Evolutionary conservation across 2,888 invertebrate genomes (phyloP), one percentile per base, ranked within the genome.

Genomic region (Brachyptera risi): DNA sequence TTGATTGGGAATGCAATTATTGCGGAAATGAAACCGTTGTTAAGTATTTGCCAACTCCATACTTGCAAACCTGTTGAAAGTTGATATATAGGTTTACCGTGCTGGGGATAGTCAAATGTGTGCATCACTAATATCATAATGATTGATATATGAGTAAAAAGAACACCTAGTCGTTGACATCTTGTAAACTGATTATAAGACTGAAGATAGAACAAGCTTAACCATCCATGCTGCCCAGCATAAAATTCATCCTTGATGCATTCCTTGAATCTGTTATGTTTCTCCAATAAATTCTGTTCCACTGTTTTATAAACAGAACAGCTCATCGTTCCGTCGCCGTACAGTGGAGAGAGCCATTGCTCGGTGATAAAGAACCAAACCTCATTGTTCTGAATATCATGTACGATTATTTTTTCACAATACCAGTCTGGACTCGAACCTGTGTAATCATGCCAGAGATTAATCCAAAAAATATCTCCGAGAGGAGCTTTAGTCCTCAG

Each of bases 321-420:
- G 37, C 15, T 3, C 37, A 37, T 13, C 15, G n/a, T 23, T 23
- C 21, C 37, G 38, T 40, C 57, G 15, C 57, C 38, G 2, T 37
- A n/a, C 38, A 19, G 4, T 2, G 51, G 51, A 11, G 54, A 31
- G 21, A 59, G 35, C 59, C 59, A 59, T n/a, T 23, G 59, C 11
- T 23, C 37, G 21, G 38, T 47, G n/a, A 54, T 3, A 47, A 59
- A 59, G 9, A 51, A 27, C 35, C 31, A 35, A n/a, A 21, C 23
- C 9, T 49, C 23, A 21, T 19, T n/a, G 3, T 13, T 49, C 7
- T 15, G 3, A 3, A 50, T n/a, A 26, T 59, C 59, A 1, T 31
- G 51, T 19, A 68, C 63, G 9, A 64, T 42, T 1, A 68, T 49
- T 21, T 62, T 64, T 4, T 62, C 56, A 44, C 68, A 68, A 56